phyloP scores from a whole-genome alignment of 2,797 vertebrate genomes.

The Periophthalmus magnuspinnatus region DNA sequence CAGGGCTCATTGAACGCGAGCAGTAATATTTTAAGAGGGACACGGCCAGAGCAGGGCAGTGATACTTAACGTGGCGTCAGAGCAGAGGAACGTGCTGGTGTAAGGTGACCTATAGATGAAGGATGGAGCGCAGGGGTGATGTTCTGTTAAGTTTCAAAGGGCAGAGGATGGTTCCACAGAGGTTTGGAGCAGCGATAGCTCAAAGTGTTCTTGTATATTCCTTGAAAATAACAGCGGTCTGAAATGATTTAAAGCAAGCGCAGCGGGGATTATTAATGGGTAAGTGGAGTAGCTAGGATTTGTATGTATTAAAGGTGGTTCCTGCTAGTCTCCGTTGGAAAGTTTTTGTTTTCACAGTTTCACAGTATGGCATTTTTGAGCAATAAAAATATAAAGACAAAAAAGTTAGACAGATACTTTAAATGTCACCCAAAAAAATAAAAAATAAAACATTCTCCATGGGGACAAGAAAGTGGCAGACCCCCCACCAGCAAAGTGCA shows the following conservation, averaged over 20 bases:
- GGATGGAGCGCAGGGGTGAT: background rate
- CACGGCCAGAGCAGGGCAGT: background rate
- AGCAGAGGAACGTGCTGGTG: background rate
- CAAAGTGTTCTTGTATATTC: background rate
- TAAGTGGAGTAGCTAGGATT: background rate
- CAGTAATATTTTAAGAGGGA: slow-evolving; percentile 31
- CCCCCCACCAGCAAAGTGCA: no score
- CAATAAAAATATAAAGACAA: no score
- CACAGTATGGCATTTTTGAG: no score
- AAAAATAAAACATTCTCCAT: no score
- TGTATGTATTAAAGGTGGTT: no score
- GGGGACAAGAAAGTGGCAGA: no score
- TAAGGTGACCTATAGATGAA: slow-evolving; percentile 15
- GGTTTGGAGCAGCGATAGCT: background rate
- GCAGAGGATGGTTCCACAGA: background rate
- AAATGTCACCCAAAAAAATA: no score
- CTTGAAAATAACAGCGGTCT: slow-evolving; percentile 5
- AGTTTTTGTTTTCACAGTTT: no score
- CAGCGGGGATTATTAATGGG: background rate
- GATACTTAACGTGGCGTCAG: background rate
- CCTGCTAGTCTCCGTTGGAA: no score
- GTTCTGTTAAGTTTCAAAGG: slow-evolving; percentile 7
- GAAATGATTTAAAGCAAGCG: background rate
- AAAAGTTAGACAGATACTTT: no score
- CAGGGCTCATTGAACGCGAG: slow-evolving; percentile 19